Conservation (phyloP, 2,888 invertebrate genomes). For the Drosophila formosana region DNA sequence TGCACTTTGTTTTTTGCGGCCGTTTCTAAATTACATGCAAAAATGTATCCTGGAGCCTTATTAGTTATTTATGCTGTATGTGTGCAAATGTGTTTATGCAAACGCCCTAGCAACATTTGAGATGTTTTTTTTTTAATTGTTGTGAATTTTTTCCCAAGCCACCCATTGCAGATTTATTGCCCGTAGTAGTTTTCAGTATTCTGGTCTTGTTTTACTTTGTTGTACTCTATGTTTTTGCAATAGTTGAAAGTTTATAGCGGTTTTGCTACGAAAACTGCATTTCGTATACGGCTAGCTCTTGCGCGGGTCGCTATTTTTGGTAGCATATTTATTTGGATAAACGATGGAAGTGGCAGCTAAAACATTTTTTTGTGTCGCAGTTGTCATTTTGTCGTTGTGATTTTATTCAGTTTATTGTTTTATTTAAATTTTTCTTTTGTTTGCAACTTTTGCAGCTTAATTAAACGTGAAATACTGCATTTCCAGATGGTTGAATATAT, state of each 20-base stretch:
- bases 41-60: conserved; percentile 72
- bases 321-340: conserved; percentile 59
- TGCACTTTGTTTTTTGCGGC: conserved; percentile 25
- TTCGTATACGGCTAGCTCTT: conserved; percentile 67
- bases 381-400: conserved; percentile 72
- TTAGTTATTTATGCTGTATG: conserved; percentile 70
- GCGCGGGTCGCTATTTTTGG: conserved; percentile 44
- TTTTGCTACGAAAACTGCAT: conserved; percentile 75
- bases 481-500: conserved; percentile 56
- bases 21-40: conserved; percentile 66
- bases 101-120: conserved; percentile 50
- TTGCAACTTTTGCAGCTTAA: conserved; percentile 66
- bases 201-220: conserved; percentile 56
- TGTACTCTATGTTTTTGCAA: conserved; percentile 59
- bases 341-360: conserved; percentile 47
- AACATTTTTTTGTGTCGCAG: conserved; percentile 62
- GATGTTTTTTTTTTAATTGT: conserved; percentile 18
- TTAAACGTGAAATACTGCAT: conserved; percentile 76
- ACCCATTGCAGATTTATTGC: conserved; percentile 69
- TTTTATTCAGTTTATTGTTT: conserved; percentile 45
- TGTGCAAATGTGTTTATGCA: conserved; percentile 61
- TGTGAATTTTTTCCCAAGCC: conserved; percentile 13
- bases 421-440: conserved; percentile 20
- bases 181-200: conserved; percentile 71
- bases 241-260: conserved; percentile 77